Evolutionary conservation across 2,888 invertebrate genomes (phyloP).

Genomic region (Brassicogethes aeneus): DNA sequence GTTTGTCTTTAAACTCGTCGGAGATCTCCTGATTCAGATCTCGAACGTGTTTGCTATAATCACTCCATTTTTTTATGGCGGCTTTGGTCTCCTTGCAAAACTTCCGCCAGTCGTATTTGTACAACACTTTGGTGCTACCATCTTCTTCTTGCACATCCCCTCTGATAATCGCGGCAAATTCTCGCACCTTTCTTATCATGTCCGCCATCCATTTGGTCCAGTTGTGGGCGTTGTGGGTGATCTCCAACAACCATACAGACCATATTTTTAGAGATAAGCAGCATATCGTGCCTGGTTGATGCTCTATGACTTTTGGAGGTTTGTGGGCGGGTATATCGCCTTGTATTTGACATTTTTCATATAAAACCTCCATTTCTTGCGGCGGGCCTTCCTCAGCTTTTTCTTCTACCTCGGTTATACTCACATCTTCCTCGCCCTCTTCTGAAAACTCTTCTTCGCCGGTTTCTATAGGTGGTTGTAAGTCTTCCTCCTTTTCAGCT

Average conservation of each 20-base stretch:
- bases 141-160: conserved; percentile 24
- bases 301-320: conserved; percentile 27
- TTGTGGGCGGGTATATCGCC: conserved; percentile 25
- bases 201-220: conserved; percentile 34
- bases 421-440: neutral
- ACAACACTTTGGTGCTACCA: conserved; percentile 23
- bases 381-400: neutral
- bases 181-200: conserved; percentile 28
- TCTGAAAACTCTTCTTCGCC: neutral
- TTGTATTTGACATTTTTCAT: neutral
- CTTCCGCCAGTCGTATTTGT: conserved; percentile 29
- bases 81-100: conserved; percentile 30
- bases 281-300: conserved; percentile 31
- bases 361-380: neutral
- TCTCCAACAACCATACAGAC: conserved; percentile 35
- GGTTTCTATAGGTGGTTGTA: neutral
- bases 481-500: conserved; percentile 3
- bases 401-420: neutral
- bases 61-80: conserved; percentile 30
- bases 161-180: conserved; percentile 29
- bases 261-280: conserved; percentile 35
- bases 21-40: conserved; percentile 32
- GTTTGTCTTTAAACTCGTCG: conserved; percentile 29
- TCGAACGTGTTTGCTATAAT: conserved; percentile 34
- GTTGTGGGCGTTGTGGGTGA: conserved; percentile 33